Percentiles rank a stretch among this genome's conserved stretches.
Evolutionary conservation across 2,797 vertebrate species (phyloP).

Genomic region (Tadarida brasiliensis): DNA sequence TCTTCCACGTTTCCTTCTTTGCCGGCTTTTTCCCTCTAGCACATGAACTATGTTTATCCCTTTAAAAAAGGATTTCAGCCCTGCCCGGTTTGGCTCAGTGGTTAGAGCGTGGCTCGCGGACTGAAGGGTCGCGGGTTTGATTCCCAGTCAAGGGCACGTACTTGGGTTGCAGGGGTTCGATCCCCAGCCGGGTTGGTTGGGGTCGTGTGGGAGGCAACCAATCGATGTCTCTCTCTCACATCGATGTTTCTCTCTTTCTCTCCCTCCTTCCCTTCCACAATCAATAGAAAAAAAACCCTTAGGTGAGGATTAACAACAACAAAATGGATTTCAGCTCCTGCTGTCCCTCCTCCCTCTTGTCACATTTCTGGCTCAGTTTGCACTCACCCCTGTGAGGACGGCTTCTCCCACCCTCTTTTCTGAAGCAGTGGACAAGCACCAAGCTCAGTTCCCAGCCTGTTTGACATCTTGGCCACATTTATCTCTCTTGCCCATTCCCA

Average conservation of each 20-base stretch:
- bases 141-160: too few species aligned
- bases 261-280: too few species aligned
- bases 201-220: too few species aligned
- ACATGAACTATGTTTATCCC: background rate
- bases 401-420: background rate
- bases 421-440: background rate
- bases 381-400: background rate
- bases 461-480: background rate
- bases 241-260: too few species aligned
- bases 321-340: background rate
- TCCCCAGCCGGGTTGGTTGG: too few species aligned
- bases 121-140: too few species aligned
- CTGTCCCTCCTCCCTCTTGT: background rate
- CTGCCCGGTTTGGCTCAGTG: too few species aligned
- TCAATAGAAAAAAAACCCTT: too few species aligned
- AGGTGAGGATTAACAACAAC: too few species aligned
- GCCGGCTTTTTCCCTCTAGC: background rate
- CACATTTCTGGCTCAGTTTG: background rate
- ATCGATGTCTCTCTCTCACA: too few species aligned
- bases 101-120: too few species aligned
- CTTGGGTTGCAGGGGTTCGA: too few species aligned
- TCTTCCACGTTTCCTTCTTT: slow-evolving; percentile 60
- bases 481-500: background rate
- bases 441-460: background rate
- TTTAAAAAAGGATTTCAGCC: background rate